A percentile compares a stretch with the other conserved stretches of the same genome.
Conservation (phyloP, 1,140 invertebrate genomes). For the Drosophila takahashii region DNA sequence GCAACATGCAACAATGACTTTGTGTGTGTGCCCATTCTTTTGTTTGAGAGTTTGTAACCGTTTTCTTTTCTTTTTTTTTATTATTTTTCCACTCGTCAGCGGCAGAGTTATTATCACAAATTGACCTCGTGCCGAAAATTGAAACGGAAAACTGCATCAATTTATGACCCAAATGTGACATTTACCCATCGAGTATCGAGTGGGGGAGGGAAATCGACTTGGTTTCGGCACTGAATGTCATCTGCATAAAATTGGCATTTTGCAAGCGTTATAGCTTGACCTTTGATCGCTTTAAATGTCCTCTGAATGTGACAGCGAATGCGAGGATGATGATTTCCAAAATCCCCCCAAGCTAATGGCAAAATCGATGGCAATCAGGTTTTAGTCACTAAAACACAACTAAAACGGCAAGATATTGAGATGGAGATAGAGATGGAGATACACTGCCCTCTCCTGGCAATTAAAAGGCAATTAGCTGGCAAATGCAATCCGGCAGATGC, state of each 20-base stretch:
- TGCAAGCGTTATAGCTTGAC: constrained; percentile 14
- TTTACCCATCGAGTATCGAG: constrained; percentile 14
- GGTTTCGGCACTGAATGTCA: constrained; percentile 24
- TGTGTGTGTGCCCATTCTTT: constrained; percentile 27
- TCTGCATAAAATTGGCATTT: constrained; percentile 36
- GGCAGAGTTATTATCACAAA: constrained; percentile 60
- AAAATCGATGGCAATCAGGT: constrained; percentile 49
- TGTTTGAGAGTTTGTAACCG: constrained; percentile 33
- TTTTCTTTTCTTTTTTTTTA: constrained; percentile 19
- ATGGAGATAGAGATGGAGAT: neutral
- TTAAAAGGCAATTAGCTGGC: constrained; percentile 76
- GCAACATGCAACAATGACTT: constrained; percentile 50
- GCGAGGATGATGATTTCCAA: neutral
- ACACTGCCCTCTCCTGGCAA: constrained; percentile 45
- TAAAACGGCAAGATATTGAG: constrained; percentile 2
- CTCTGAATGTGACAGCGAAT: neutral
- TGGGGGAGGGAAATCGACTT: neutral
- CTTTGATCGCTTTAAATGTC: constrained; percentile 38
- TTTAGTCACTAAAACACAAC: constrained; percentile 4
- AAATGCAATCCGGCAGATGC: constrained; percentile 35
- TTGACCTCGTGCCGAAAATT: constrained; percentile 62
- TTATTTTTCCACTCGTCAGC: constrained; percentile 20
- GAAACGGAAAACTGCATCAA: constrained; percentile 39
- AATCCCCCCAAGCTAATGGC: constrained; percentile 33
- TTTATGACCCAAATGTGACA: constrained; percentile 61